phyloP scores from a whole-genome alignment of 2,888 invertebrate genomes.

The Tachystola acroxantha region DNA sequence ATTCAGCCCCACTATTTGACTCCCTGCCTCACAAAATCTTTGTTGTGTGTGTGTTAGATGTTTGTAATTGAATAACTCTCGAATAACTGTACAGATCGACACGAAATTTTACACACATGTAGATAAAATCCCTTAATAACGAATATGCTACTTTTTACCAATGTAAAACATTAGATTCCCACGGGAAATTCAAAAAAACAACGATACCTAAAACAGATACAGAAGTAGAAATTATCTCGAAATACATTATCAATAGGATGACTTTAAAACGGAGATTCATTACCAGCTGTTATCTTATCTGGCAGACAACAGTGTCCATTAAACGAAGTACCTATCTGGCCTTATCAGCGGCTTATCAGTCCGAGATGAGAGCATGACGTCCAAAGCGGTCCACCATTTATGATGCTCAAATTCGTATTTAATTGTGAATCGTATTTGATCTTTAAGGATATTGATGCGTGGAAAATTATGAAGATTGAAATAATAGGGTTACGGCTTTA shows the following conservation, averaged over 20 bases:
- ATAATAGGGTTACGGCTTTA: too few species aligned
- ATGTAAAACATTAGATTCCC: too few species aligned
- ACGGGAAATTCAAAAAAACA: too few species aligned
- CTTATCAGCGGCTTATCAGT: slow-evolving; percentile 45
- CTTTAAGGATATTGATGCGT: slow-evolving; percentile 11
- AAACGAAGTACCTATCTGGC: slow-evolving; percentile 45
- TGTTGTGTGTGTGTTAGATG: too few species aligned
- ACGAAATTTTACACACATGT: too few species aligned
- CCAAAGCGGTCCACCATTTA: slow-evolving; percentile 40
- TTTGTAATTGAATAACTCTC: too few species aligned
- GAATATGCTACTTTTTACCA: too few species aligned
- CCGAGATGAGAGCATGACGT: slow-evolving; percentile 41
- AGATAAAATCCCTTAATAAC: too few species aligned
- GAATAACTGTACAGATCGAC: too few species aligned
- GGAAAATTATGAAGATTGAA: slow-evolving; percentile 11
- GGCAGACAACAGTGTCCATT: slow-evolving; percentile 48
- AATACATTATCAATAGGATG: slow-evolving; percentile 24
- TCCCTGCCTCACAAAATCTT: too few species aligned
- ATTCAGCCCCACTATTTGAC: too few species aligned
- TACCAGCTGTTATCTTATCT: slow-evolving; percentile 52
- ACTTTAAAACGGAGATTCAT: slow-evolving; percentile 51
- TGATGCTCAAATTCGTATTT: slow-evolving; percentile 47
- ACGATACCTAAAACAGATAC: too few species aligned
- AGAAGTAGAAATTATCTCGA: not conserved
- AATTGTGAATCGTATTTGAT: slow-evolving; percentile 27